Evolutionary conservation across 2,888 invertebrate genomes (phyloP), one percentile per base, ranked within the genome.

Genomic region (Priocnemis perturbator): DNA sequence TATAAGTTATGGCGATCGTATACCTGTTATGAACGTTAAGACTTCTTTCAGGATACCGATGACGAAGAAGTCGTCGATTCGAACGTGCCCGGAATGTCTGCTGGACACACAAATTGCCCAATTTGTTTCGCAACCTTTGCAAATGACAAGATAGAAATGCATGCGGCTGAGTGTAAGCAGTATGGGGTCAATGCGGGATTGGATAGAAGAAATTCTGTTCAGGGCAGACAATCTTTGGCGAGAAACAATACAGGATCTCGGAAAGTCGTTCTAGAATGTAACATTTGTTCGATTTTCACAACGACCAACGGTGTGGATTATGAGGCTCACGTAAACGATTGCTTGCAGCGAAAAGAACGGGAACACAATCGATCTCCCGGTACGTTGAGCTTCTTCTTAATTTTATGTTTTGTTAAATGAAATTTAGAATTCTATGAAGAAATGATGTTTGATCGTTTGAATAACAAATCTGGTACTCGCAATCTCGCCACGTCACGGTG

Each of bases 141-240:
- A 21, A 52, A 11, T 44, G 67, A 75, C 14, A 66, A 81, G 44
- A 85, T 87, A 65, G 78, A 82, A 60, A 59, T 53, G 30, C 87
- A 87, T 66, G 87, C 87, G 17, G 82, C 82, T 2, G 70, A 64
- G 44, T 87, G 87, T 37, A 74, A 81, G 15, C 82, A 80, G 62
- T 87, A 73, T 56, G 74, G 75, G 23, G 64, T 53, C 0, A 57
- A 60, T 5, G 53, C 65, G 15, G 69, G 73, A 14, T 47, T 60
- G 0, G 59, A 62, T n/a, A 50, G 30, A 56, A 64, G 57, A n/a
- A 37, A 64, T n/a, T 19, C 45, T 37, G 14, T 62, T 11, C 56
- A 15, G 47, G 58, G 14, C 58, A 61, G 50, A 50, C 23, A 0
- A 37, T 17, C 14, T 11, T 5, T 57, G 14, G 48, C 47, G 11